phyloP scores from a whole-genome alignment of 2,797 vertebrate genomes.

The Eulemur albifrons region DNA sequence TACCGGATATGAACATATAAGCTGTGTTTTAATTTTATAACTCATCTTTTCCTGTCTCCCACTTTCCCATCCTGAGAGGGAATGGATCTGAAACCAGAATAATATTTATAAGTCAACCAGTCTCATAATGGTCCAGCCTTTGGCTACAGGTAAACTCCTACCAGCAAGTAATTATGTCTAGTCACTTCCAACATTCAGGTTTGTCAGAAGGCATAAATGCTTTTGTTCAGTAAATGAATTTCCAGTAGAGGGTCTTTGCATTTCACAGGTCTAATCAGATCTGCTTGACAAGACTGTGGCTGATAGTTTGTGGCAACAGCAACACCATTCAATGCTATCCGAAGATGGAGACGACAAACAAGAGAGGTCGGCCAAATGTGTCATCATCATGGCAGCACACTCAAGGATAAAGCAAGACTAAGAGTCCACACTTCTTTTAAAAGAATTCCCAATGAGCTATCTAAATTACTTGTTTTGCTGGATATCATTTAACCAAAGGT shows the following conservation, averaged over 20 bases:
- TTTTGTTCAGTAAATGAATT: constrained; percentile 29
- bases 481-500: constrained; percentile 52
- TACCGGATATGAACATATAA: constrained; percentile 12
- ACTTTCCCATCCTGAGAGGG: not conserved
- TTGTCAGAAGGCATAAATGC: not conserved
- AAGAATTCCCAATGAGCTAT: constrained; percentile 59
- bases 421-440: constrained; percentile 40
- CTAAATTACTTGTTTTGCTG: constrained; percentile 58
- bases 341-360: constrained; percentile 27
- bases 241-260: not conserved
- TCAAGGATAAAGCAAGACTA: constrained; percentile 6
- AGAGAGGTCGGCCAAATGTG: constrained; percentile 7
- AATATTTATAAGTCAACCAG: constrained; percentile 28
- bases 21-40: constrained; percentile 27
- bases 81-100: constrained; percentile 14
- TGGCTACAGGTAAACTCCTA: not conserved
- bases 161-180: not conserved
- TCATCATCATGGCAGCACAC: not conserved
- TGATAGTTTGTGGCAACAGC: not conserved
- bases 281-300: constrained; percentile 8
- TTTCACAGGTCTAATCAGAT: constrained; percentile 30
- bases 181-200: not conserved
- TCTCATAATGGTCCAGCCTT: not conserved
- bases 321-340: not conserved
- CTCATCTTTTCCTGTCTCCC: not conserved